Evolutionary conservation across 2,797 vertebrate species (phyloP), one percentile per base, ranked within the genome.

Genomic region (Nothura maculosa): DNA sequence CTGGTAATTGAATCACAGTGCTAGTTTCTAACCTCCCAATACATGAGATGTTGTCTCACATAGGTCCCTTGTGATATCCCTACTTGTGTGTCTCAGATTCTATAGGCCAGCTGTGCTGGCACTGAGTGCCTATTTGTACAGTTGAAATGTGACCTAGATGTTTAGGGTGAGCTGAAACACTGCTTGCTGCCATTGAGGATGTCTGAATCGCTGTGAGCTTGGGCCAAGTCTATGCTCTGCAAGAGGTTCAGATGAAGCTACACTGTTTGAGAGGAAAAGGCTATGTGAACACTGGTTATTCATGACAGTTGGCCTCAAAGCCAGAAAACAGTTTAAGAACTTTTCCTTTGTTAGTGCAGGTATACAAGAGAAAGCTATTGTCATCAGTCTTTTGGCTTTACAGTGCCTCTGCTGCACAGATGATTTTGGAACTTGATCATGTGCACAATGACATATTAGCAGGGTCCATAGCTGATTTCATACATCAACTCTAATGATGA

Each of bases 81-180:
- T 30, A 13, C 8, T 16, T 32, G 13, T 9, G 4, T 50, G 4
- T 36, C 50, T 45, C 45, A 61, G 9, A 43, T 15, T 18, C 5
- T 9, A 27, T 0, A 21, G 19, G 32, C 12, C 36, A 83, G 24
- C 30, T 75, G 1, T 2, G 0, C 6, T 66, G 74, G 40, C 21
- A 72, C 3, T 17, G 70, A 14, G 9, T 10, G 9, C 0, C 0
- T 21, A 4, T 18, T 17, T 8, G 8, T 48, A 25, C 1, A 3
- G 14, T n/a, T 43, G 34, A 79, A 45, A 14, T 1, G 5, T 69
- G 22, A 10, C 45, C 25, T 48, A 3, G 3, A 7, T 38, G 19
- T n/a, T 30, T 28, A 34, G 3, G 7, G 12, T 55, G 55, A 62
- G 54, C 11, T 78, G 82, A 68, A 61, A 25, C 52, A 12, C 9